Evolutionary conservation across 2,113 vertebrate species (phyloP).

Genomic region (Chloropsis cyanopogon): DNA sequence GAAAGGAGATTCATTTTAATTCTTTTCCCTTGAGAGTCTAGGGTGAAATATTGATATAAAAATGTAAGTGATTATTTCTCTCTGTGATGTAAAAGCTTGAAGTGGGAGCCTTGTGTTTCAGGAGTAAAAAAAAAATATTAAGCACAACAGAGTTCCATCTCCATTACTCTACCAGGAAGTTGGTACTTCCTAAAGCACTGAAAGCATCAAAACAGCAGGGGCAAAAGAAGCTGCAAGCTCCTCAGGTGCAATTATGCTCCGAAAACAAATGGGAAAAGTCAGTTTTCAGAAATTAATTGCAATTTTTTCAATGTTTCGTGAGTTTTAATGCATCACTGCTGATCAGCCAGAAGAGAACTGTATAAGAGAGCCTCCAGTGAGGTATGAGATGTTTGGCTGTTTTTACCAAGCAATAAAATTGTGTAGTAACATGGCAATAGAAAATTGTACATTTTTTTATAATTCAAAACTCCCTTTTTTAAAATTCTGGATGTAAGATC

Average conservation of each 20-base stretch:
- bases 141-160: not conserved
- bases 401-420: slow-evolving; percentile 18
- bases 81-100: not conserved
- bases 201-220: not conserved
- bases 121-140: not conserved
- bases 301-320: not conserved
- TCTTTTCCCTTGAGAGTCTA: not conserved
- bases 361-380: slow-evolving; percentile 2
- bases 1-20: not conserved
- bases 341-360: not conserved
- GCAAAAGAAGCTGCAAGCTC: not conserved
- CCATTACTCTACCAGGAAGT: not conserved
- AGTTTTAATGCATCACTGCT: slow-evolving; percentile 10
- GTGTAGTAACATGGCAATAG: not conserved
- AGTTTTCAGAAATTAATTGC: not conserved
- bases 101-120: not conserved
- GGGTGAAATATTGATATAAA: not conserved
- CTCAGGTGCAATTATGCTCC: not conserved
- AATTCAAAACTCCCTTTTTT: not conserved
- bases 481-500: slow-evolving; percentile 22
- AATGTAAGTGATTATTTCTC: not conserved
- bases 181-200: not conserved
- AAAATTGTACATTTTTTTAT: not conserved
- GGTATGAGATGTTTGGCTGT: not conserved
- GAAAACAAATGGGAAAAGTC: not conserved